Conservation (phyloP, 2,797 vertebrate species). For the Rhinella marina region DNA sequence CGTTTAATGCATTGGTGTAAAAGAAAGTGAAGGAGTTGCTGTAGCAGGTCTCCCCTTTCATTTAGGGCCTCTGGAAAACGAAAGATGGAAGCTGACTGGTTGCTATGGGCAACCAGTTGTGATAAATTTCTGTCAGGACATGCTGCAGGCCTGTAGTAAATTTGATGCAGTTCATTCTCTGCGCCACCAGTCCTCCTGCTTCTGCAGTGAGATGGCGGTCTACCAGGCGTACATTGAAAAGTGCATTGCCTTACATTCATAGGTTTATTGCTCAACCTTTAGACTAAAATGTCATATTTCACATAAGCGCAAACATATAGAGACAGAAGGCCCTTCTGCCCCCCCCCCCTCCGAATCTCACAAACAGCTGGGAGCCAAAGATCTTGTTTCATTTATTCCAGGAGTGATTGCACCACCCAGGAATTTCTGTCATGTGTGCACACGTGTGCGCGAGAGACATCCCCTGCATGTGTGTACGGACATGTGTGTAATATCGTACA, state of each 20-base stretch:
- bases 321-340: background rate
- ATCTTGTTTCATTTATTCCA: conserved; percentile 55
- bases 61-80: too few species aligned
- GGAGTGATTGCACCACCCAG: conserved; percentile 55
- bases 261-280: background rate
- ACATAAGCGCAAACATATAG: background rate
- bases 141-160: too few species aligned
- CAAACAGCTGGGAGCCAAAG: conserved; percentile 51
- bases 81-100: too few species aligned
- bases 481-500: conserved; percentile 33
- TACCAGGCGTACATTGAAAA: background rate
- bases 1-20: too few species aligned
- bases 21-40: too few species aligned
- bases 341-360: conserved; percentile 7
- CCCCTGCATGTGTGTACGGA: conserved; percentile 22
- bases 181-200: too few species aligned
- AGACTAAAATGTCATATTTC: background rate
- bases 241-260: background rate
- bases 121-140: too few species aligned
- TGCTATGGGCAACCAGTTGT: too few species aligned
- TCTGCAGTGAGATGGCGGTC: too few species aligned
- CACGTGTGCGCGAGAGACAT: conserved; percentile 47
- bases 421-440: conserved; percentile 57
- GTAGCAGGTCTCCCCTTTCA: too few species aligned
- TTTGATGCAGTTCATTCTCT: too few species aligned